A percentile compares a stretch with the other conserved stretches of the same genome.
These are phyloP conservation scores for Drosophila gaucha DNA, from an alignment of 2,888 invertebrate genomes.

Conservation along the genomic window DNA sequence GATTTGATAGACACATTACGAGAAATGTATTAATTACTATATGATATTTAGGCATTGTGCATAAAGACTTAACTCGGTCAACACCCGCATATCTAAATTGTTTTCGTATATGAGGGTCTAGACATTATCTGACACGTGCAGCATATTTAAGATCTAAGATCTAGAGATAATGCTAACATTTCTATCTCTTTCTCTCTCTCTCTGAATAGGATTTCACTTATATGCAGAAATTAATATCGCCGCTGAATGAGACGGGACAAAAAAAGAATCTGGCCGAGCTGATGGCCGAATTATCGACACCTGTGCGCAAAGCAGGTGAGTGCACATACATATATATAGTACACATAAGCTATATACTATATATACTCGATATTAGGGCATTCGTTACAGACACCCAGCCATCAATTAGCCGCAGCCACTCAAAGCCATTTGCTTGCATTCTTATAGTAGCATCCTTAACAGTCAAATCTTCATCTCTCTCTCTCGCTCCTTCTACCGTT, in stretches of 20 bases:
- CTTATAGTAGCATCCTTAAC: conserved; percentile 36
- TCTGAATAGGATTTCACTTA: conserved; percentile 83
- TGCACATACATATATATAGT: conserved; percentile 17
- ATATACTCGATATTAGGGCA: conserved; percentile 1
- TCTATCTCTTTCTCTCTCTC: neutral
- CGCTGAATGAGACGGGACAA: conserved; percentile 81
- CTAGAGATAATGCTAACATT: neutral
- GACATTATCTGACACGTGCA: neutral
- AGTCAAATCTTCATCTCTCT: neutral
- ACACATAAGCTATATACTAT: neutral
- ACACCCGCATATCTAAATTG: conserved; percentile 12
- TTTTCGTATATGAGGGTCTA: neutral
- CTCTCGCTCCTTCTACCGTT: neutral
- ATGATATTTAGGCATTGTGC: conserved; percentile 1
- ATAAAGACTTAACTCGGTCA: too few species aligned
- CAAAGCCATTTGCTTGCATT: conserved; percentile 30
- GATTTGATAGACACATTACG: neutral
- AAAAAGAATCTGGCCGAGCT: conserved; percentile 83
- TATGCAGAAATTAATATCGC: conserved; percentile 83
- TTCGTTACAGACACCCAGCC: conserved; percentile 24
- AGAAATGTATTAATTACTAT: conserved; percentile 9
- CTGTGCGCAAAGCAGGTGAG: conserved; percentile 84
- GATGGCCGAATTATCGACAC: conserved; percentile 83
- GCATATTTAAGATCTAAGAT: conserved; percentile 10
- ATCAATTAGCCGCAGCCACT: conserved; percentile 63